These are phyloP conservation scores for Drosophila busckii DNA, from an alignment of 1,140 invertebrate species.

Conservation along the genomic window DNA sequence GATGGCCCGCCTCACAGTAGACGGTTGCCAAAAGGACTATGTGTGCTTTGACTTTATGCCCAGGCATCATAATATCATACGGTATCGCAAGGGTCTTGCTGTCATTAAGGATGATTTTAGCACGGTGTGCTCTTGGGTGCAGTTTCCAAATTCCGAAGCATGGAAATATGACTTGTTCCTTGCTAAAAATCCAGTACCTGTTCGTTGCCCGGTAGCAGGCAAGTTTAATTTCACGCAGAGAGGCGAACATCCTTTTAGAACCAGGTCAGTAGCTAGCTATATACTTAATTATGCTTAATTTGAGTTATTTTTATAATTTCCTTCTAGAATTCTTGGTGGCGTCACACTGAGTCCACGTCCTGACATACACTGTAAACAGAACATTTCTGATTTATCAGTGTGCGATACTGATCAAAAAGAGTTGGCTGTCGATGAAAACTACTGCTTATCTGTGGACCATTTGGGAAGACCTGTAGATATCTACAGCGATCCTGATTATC, in stretches of 20 bases:
- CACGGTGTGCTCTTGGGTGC: constrained; percentile 96
- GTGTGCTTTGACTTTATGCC: constrained; percentile 98
- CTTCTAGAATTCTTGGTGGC: constrained; percentile 90
- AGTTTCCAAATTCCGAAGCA: constrained; percentile 89
- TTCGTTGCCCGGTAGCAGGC: constrained; percentile 96
- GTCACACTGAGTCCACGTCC: constrained; percentile 95
- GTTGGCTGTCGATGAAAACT: constrained; percentile 95
- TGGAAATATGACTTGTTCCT: constrained; percentile 95
- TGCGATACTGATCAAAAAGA: constrained; percentile 96
- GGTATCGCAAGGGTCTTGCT: constrained; percentile 92
- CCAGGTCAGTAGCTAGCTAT: constrained; percentile 79
- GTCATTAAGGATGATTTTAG: constrained; percentile 94
- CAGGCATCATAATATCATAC: constrained; percentile 96
- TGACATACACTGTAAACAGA: constrained; percentile 94
- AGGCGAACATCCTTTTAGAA: constrained; percentile 93
- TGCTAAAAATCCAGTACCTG: constrained; percentile 93
- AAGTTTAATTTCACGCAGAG: constrained; percentile 96
- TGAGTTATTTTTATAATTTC: background rate
- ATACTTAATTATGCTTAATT: background rate
- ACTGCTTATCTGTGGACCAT: constrained; percentile 97
- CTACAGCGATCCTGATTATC: constrained; percentile 96
- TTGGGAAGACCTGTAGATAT: constrained; percentile 95
- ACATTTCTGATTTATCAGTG: constrained; percentile 96
- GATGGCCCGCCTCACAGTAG: constrained; percentile 97
- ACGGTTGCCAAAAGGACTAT: constrained; percentile 99